These are phyloP conservation scores for Uropetala carovei DNA, from an alignment of 2,888 invertebrate genomes.

Conservation along the genomic window DNA sequence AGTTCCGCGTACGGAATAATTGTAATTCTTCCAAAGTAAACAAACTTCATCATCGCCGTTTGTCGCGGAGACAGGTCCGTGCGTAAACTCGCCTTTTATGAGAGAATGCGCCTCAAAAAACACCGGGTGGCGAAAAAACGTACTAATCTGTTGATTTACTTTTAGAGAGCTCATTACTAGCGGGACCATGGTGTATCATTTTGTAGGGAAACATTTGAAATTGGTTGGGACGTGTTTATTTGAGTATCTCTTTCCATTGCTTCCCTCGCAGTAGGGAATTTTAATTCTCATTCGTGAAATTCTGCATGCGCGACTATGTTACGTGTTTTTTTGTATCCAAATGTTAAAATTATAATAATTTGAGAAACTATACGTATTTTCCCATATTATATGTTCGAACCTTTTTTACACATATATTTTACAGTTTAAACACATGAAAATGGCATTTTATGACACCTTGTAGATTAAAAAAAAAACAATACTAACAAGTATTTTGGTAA, in stretches of 20 bases:
- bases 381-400: background rate
- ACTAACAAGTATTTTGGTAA: background rate
- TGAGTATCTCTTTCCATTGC: background rate
- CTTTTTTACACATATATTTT: no score
- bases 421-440: no score
- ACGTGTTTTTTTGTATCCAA: background rate
- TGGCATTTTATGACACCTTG: no score
- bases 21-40: constrained; percentile 28
- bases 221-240: background rate
- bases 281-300: background rate
- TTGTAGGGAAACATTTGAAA: constrained; percentile 18
- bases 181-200: constrained; percentile 13
- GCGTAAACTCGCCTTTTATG: constrained; percentile 24
- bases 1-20: constrained; percentile 2
- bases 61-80: background rate
- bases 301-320: background rate
- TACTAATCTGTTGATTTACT: constrained; percentile 32
- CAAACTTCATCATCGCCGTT: background rate
- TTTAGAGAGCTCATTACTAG: constrained; percentile 24
- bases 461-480: no score
- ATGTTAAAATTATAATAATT: background rate
- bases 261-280: background rate
- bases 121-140: background rate
- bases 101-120: constrained; percentile 17
- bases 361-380: background rate